Evolutionary conservation across 2,797 vertebrate genomes (phyloP).

Genomic region (Kryptolebias ocellatus): DNA sequence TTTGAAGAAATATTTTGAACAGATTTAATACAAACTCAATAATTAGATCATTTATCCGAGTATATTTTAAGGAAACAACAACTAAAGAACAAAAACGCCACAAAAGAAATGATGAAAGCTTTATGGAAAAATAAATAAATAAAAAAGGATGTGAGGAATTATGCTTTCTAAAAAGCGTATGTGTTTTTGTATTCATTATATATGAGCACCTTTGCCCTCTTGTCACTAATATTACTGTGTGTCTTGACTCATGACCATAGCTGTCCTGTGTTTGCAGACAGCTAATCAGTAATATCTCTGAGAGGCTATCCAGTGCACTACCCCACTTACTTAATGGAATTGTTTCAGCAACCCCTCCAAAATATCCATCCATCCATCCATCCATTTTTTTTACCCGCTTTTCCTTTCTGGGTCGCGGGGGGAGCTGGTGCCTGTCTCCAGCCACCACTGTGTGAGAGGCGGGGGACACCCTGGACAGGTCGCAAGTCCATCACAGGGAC

Average conservation of each 20-base stretch:
- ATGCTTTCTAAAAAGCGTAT: conserved; percentile 29
- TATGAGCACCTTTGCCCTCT: conserved; percentile 29
- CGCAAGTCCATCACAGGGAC: too few species aligned
- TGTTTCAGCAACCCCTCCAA: conserved; percentile 70
- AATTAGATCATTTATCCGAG: background rate
- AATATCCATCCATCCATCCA: conserved; percentile 31
- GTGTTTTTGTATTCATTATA: conserved; percentile 28
- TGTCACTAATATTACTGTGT: conserved; percentile 58
- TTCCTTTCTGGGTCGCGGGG: too few species aligned
- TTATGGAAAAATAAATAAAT: background rate
- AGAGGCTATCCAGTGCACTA: conserved; percentile 68
- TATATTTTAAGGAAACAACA: background rate
- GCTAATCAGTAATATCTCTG: conserved; percentile 80
- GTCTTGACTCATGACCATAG: conserved; percentile 61
- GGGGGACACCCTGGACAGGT: too few species aligned
- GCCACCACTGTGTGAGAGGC: too few species aligned
- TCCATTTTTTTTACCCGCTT: too few species aligned
- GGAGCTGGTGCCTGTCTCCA: too few species aligned
- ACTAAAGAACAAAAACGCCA: background rate
- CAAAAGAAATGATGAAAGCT: background rate
- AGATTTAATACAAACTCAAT: too few species aligned
- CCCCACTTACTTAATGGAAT: conserved; percentile 73
- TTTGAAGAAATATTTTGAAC: too few species aligned
- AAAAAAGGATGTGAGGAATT: conserved; percentile 15
- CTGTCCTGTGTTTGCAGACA: conserved; percentile 58